Conservation (phyloP, 2,888 invertebrate genomes). For the Homarus gammarus region DNA sequence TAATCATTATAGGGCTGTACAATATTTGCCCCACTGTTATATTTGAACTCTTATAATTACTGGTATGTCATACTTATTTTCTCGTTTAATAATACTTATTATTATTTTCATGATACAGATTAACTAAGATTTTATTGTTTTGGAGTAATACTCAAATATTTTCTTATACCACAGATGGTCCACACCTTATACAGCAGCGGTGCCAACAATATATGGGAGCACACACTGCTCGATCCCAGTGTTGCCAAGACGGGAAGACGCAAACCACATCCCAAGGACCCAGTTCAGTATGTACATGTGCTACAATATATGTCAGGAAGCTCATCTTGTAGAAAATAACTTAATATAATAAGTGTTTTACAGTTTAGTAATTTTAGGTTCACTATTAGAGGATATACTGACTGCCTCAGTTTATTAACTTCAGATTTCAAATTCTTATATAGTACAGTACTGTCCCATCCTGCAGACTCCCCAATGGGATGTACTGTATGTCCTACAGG, state of each 20-base stretch:
- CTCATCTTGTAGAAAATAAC: neutral
- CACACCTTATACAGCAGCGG: slow-evolving; percentile 93
- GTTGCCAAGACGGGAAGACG: slow-evolving; percentile 87
- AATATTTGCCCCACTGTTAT: no score
- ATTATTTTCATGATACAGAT: neutral
- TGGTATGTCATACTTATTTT: no score
- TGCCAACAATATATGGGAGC: slow-evolving; percentile 99
- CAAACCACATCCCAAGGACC: slow-evolving; percentile 94
- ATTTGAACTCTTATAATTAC: no score
- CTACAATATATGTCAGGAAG: neutral
- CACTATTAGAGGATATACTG: no score
- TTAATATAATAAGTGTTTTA: neutral
- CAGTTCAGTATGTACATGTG: slow-evolving; percentile 86
- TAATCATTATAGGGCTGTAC: no score
- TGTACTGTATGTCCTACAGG: no score
- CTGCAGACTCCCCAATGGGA: no score
- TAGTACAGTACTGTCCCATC: no score
- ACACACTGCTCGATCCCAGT: slow-evolving; percentile 90
- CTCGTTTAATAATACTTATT: no score
- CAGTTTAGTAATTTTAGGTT: neutral
- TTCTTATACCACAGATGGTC: slow-evolving; percentile 86
- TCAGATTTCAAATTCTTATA: no score
- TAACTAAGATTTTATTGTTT: neutral
- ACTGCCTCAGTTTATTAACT: no score
- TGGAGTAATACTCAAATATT: neutral